Percentiles rank a stretch among this genome's conserved stretches.
These are phyloP conservation scores for Naja naja DNA, from an alignment of 2,113 vertebrate genomes.

Conservation along the genomic window DNA sequence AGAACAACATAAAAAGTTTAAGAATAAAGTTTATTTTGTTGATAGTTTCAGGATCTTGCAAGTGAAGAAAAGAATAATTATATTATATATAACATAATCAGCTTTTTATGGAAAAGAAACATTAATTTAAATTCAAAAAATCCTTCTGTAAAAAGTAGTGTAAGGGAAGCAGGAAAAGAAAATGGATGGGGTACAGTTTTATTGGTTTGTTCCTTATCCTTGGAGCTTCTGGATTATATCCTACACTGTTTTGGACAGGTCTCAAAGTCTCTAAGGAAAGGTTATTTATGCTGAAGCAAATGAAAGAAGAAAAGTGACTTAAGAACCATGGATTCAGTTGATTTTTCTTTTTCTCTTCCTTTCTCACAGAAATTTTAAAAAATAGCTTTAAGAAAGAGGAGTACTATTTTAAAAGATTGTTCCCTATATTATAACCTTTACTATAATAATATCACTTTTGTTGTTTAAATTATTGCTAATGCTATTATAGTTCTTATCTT, in stretches of 20 bases:
- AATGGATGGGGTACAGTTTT: too few relatives aligned
- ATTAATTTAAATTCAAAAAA: not conserved
- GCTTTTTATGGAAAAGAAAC: not conserved
- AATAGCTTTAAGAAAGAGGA: not conserved
- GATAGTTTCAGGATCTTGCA: not conserved
- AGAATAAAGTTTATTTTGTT: not conserved
- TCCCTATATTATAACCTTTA: not conserved
- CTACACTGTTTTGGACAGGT: not conserved
- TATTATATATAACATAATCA: not conserved
- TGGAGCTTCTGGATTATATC: not conserved
- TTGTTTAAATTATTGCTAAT: not conserved
- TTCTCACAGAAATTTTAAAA: not conserved
- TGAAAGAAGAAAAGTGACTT: not conserved
- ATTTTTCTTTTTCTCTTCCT: not conserved
- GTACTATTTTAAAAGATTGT: not conserved
- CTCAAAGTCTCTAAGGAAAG: not conserved
- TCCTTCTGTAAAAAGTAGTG: not conserved
- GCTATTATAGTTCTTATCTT: not conserved
- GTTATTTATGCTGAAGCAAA: not conserved
- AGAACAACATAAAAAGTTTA: not conserved
- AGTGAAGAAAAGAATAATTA: constrained; percentile 2
- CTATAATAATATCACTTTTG: not conserved
- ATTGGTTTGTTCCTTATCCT: too few relatives aligned
- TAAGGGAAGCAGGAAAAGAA: not conserved
- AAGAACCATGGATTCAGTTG: not conserved